These are phyloP conservation scores for Lepus timidus DNA, from an alignment of 2,113 vertebrate genomes.

Conservation along the genomic window DNA sequence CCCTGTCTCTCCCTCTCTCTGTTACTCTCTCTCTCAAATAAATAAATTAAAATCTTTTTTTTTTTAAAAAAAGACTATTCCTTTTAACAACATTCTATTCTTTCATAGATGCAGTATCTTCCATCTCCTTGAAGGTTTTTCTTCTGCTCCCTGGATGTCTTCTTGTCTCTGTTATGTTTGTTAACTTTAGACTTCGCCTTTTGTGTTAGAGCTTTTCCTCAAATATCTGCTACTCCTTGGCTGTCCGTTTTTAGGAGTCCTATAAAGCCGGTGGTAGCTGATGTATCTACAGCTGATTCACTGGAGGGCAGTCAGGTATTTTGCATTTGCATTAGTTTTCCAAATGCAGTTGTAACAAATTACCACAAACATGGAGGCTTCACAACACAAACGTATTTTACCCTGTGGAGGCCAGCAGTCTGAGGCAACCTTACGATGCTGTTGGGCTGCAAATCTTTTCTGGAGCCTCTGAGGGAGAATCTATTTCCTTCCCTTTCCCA, in stretches of 20 bases:
- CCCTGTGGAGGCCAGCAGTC: background rate
- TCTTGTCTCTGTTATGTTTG: background rate
- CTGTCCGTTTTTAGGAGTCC: background rate
- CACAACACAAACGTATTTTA: background rate
- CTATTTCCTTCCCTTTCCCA: background rate
- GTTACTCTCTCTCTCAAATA: no score
- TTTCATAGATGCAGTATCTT: background rate
- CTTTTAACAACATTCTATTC: background rate
- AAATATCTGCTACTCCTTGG: background rate
- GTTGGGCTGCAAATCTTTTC: background rate
- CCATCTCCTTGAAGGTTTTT: background rate
- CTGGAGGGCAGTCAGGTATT: background rate
- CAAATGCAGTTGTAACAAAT: background rate
- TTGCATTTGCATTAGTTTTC: background rate
- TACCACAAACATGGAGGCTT: background rate
- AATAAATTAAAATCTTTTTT: no score
- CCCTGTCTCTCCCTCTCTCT: no score
- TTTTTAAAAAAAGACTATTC: background rate
- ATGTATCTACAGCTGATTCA: background rate
- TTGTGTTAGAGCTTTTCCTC: background rate
- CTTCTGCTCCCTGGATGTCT: background rate
- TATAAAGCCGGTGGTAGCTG: background rate
- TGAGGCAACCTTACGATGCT: background rate
- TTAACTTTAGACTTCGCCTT: background rate
- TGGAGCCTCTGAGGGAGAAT: background rate